Conservation (phyloP, 2,888 invertebrate species). For the Metallyticus violacea region DNA sequence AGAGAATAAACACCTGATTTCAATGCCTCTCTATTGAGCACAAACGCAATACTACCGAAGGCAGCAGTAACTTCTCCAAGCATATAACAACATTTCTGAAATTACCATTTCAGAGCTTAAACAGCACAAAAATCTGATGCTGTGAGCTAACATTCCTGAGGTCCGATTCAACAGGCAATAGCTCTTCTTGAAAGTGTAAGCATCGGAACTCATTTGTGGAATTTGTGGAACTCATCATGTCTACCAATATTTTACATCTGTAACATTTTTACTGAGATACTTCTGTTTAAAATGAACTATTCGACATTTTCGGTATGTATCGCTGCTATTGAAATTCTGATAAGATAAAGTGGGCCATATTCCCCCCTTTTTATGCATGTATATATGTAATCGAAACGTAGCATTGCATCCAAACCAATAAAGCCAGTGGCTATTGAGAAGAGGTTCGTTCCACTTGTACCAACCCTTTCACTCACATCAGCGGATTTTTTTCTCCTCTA, state of each 20-base stretch:
- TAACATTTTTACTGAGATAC: not conserved
- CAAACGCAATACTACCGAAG: no score
- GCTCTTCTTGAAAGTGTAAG: not conserved
- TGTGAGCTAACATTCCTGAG: no score
- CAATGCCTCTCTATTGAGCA: no score
- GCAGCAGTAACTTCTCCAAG: no score
- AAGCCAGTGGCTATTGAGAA: not conserved
- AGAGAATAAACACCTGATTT: no score
- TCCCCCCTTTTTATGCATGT: not conserved
- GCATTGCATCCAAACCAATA: not conserved
- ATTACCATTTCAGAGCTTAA: no score
- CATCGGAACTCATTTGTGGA: not conserved
- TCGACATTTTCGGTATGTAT: not conserved
- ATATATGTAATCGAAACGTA: not conserved
- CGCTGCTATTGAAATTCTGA: not conserved
- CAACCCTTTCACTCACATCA: not conserved
- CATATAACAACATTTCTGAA: no score
- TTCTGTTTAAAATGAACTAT: not conserved
- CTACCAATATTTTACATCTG: not conserved
- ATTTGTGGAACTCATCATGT: not conserved
- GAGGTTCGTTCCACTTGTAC: not conserved
- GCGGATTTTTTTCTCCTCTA: not conserved
- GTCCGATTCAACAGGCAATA: not conserved
- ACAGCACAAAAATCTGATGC: no score
- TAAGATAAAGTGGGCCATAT: not conserved